phyloP scores from a whole-genome alignment of 2,113 vertebrate species.

The Thomomys bottae region DNA sequence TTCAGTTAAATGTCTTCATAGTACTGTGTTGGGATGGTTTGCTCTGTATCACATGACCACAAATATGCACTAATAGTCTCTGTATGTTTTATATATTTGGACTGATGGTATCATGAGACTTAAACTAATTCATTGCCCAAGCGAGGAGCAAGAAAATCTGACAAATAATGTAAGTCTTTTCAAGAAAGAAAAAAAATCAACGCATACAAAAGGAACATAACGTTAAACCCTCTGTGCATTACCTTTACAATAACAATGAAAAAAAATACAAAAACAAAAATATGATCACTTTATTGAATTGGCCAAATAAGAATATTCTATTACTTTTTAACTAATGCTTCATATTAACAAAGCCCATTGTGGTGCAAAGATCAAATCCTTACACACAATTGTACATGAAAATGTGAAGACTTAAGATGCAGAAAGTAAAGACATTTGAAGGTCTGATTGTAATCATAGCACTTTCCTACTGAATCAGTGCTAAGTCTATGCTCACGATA shows the following conservation, averaged over 20 bases:
- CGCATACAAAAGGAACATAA: too few relatives aligned
- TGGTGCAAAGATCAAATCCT: slow-evolving; percentile 21
- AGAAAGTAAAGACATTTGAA: neutral
- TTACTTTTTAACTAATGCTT: slow-evolving; percentile 34
- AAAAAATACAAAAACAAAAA: neutral
- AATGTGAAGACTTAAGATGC: neutral
- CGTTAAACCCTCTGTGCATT: too few relatives aligned
- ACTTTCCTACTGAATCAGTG: neutral
- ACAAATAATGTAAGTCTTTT: slow-evolving; percentile 16
- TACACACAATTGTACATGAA: neutral
- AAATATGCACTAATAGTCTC: slow-evolving; percentile 40
- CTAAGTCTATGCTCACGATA: neutral
- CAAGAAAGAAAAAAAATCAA: neutral
- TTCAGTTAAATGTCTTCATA: slow-evolving; percentile 55
- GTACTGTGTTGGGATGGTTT: slow-evolving; percentile 46
- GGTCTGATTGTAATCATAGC: neutral
- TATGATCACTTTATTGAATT: slow-evolving; percentile 29
- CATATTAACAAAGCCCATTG: neutral
- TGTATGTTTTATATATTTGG: neutral
- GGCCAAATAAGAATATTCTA: neutral
- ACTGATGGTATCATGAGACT: neutral
- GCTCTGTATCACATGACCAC: slow-evolving; percentile 38
- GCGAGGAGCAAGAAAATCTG: neutral
- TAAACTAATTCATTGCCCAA: slow-evolving; percentile 24
- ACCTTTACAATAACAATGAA: too few relatives aligned